A percentile compares a stretch with the other conserved stretches of the same genome.
Conservation (phyloP, 2,113 vertebrate genomes). For the Passer domesticus region DNA sequence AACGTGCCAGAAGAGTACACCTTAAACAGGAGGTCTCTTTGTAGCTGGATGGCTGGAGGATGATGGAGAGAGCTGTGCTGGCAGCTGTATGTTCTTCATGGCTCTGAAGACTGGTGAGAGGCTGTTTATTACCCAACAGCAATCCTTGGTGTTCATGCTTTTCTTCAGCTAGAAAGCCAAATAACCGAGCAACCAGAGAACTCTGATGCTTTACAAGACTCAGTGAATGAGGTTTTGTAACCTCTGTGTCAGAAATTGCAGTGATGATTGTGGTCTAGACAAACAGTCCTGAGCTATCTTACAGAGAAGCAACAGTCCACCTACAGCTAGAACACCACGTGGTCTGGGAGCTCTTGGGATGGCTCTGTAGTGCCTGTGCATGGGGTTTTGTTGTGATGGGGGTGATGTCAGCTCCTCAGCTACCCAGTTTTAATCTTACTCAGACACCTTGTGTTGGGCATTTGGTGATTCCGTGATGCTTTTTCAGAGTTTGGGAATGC, state of each 20-base stretch:
- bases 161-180: neutral
- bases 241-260: neutral
- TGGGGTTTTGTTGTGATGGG: neutral
- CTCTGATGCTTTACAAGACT: neutral
- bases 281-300: neutral
- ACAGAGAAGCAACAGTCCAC: neutral
- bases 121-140: neutral
- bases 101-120: neutral
- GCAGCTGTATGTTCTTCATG: neutral
- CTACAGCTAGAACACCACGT: neutral
- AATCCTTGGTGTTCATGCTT: neutral
- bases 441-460: neutral
- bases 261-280: neutral
- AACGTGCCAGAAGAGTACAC: neutral
- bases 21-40: neutral
- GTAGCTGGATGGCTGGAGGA: neutral
- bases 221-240: neutral
- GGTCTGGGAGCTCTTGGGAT: neutral
- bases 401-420: neutral
- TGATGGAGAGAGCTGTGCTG: neutral
- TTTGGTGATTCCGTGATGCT: neutral
- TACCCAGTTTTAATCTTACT: neutral
- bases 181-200: neutral
- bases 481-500: neutral
- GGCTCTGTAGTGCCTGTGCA: accelerated